These are phyloP conservation scores for Danaus melanippus DNA, from an alignment of 1,140 invertebrate species.

Conservation along the genomic window DNA sequence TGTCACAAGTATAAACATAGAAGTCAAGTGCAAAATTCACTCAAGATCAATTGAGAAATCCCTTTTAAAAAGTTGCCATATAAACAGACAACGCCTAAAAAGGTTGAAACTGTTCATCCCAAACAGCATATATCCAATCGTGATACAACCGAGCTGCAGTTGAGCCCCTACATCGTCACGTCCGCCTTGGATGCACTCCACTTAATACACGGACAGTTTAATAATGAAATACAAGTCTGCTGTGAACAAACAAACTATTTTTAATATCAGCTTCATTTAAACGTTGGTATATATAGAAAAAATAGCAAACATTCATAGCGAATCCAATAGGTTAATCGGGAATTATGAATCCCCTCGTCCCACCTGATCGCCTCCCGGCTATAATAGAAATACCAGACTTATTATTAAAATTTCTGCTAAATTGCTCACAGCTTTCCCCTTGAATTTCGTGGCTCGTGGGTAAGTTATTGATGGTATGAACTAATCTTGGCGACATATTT, in stretches of 20 bases:
- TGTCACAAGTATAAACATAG: too few species aligned
- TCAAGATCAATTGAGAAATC: too few species aligned
- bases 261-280: conserved; percentile 63
- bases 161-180: conserved; percentile 29
- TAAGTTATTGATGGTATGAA: conserved; percentile 55
- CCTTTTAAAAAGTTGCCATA: too few species aligned
- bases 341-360: conserved; percentile 67
- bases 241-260: conserved; percentile 55
- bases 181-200: conserved; percentile 29
- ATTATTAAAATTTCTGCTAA: conserved; percentile 74
- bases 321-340: conserved; percentile 71
- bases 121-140: too few species aligned
- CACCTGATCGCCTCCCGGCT: conserved; percentile 66
- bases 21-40: too few species aligned
- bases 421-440: conserved; percentile 67
- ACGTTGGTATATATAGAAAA: conserved; percentile 63
- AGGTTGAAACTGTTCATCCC: too few species aligned
- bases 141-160: too few species aligned
- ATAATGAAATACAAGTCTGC: conserved; percentile 35
- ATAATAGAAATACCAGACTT: conserved; percentile 72
- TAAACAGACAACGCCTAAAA: too few species aligned
- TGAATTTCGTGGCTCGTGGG: conserved; percentile 55
- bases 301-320: conserved; percentile 71
- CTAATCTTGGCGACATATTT: conserved; percentile 19
- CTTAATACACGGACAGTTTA: conserved; percentile 34